phyloP scores from a whole-genome alignment of 2,113 vertebrate species.

The Trogon melanurus region DNA sequence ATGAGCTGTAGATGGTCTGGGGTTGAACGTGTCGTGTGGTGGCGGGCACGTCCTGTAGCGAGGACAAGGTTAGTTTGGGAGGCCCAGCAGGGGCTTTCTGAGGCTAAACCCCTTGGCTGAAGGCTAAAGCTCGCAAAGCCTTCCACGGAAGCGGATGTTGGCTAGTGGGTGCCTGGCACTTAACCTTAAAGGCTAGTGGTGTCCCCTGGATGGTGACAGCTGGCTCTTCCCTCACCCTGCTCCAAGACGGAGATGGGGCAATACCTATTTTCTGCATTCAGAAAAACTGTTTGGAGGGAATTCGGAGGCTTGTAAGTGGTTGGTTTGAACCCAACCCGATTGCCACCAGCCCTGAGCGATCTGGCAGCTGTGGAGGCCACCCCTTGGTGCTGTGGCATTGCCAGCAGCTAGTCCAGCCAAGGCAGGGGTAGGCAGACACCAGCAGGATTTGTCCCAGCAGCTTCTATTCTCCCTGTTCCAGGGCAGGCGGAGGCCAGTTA shows the following conservation, averaged over 20 bases:
- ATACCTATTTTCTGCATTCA: not conserved
- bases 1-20: not conserved
- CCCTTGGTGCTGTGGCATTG: rapidly evolving
- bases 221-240: not conserved
- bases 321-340: not conserved
- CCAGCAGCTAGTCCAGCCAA: not conserved
- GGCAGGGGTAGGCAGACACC: not conserved
- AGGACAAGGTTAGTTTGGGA: not conserved
- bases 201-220: not conserved
- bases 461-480: not conserved
- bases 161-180: not conserved
- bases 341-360: not conserved
- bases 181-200: not conserved
- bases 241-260: not conserved
- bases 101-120: not conserved
- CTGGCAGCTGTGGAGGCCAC: rapidly evolving
- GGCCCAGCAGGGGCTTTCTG: not conserved
- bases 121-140: not conserved
- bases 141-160: not conserved
- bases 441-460: not conserved
- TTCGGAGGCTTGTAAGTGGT: rapidly evolving
- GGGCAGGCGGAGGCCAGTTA: not conserved
- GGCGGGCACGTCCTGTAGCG: rapidly evolving
- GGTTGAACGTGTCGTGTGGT: rapidly evolving
- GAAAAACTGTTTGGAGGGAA: not conserved